Base-by-base conservation (phyloP, 2,888 invertebrate genomes). In the Eretmocerus hayati region DNA sequence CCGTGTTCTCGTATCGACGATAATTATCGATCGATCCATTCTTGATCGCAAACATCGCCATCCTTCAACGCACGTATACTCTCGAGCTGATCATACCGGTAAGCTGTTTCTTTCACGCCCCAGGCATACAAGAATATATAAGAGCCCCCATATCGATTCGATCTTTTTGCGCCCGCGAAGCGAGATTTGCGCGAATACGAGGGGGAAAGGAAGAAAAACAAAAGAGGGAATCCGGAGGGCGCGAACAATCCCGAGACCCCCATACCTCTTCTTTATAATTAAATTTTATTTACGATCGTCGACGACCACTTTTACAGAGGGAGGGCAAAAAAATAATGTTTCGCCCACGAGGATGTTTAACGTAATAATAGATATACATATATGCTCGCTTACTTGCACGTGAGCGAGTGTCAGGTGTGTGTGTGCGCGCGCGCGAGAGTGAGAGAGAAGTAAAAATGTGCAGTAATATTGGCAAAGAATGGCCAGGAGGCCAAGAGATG, bases 241-340 rank as follows among this genome's bases (percentile, higher is more conserved):
- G 42, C 26, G 20, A n/a, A n/a, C n/a, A n/a, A n/a, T n/a, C n/a
- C n/a, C n/a, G n/a, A n/a, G n/a, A n/a, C n/a, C n/a, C n/a, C n/a
- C n/a, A n/a, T n/a, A n/a, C n/a, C n/a, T n/a, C n/a, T n/a, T n/a
- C 43, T 32, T 44, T 47, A 26, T 36, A 55, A 50, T 52, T 46
- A 52, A 48, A 48, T 38, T 41, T 48, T 55, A 48, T 55, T 52
- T 50, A 53, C 46, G 52, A 50, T 32, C 39, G 20, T 13, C 19
- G 36, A 31, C 23, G 23, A 16, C 22, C 48, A 42, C 16, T 42
- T 11, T 6, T 9, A 6, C 8, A 6, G 8, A 26, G 31, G 13
- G 21, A 31, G 33, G 20, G 35, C 21, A 46, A 21, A 35, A 33
- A 42, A 45, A 49, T 49, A 36, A 31, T 21, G 41, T 11, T 32